Percentiles rank a stretch among this genome's conserved stretches.
Conservation (phyloP, 2,113 vertebrate genomes). For the Furnarius figulus region DNA sequence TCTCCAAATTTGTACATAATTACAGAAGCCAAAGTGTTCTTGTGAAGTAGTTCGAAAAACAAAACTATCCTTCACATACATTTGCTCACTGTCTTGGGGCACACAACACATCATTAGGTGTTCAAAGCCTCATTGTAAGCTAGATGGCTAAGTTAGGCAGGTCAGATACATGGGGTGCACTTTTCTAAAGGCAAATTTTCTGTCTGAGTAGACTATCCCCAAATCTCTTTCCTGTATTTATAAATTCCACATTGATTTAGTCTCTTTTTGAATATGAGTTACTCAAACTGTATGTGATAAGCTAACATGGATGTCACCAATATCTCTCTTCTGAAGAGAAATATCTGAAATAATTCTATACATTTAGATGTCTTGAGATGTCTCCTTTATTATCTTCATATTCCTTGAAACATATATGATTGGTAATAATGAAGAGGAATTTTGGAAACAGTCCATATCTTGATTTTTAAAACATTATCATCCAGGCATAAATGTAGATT, state of each 20-base stretch:
- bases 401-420: neutral
- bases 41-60: rapidly evolving
- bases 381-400: neutral
- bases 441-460: neutral
- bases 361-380: neutral
- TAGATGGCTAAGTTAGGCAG: neutral
- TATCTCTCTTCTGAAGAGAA: neutral
- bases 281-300: neutral
- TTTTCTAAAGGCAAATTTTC: neutral
- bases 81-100: neutral
- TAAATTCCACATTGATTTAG: neutral
- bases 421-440: neutral
- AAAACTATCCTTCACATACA: neutral
- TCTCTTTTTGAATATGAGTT: neutral
- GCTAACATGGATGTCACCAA: neutral
- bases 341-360: neutral
- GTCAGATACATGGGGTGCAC: neutral
- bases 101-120: neutral
- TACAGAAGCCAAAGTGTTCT: neutral
- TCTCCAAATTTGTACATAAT: neutral
- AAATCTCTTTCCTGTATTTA: neutral
- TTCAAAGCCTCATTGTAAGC: neutral
- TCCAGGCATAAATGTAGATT: neutral
- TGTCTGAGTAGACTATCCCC: no score
- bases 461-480: neutral